Conservation (phyloP, 2,797 vertebrate genomes). For the Hylomyscus alleni region DNA sequence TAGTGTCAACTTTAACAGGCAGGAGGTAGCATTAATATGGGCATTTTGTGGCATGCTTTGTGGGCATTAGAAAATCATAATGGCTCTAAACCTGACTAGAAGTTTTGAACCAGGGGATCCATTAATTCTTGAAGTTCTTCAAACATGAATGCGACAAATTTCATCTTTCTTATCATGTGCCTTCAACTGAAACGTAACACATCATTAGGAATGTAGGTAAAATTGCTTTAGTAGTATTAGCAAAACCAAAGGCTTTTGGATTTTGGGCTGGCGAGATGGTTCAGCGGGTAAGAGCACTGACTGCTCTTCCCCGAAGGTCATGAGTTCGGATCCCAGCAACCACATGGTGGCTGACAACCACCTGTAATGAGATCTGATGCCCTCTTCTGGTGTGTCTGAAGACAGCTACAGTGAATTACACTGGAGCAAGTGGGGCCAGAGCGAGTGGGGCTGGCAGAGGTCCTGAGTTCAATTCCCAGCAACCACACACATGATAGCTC, state of each 20-base stretch:
- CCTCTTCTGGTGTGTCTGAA: too few relatives aligned
- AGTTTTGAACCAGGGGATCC: conserved; percentile 11
- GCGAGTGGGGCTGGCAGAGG: too few relatives aligned
- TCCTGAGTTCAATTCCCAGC: too few relatives aligned
- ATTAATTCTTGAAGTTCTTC: conserved; percentile 33
- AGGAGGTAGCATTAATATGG: not conserved
- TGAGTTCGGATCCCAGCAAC: too few relatives aligned
- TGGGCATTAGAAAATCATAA: not conserved
- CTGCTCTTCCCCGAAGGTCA: too few relatives aligned
- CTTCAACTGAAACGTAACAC: conserved; percentile 34
- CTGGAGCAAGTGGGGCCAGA: too few relatives aligned
- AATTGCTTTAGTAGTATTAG: not conserved
- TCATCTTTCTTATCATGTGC: not conserved
- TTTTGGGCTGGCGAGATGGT: too few relatives aligned
- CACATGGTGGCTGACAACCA: too few relatives aligned
- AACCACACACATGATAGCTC: too few relatives aligned
- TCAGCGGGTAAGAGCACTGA: too few relatives aligned
- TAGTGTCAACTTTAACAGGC: not conserved
- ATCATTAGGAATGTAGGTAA: conserved; percentile 34
- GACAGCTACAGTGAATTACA: too few relatives aligned
- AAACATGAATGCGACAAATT: conserved; percentile 46
- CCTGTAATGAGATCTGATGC: too few relatives aligned
- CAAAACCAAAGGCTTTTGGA: not conserved
- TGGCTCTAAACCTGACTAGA: not conserved
- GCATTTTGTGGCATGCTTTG: not conserved